A percentile compares a stretch with the other conserved stretches of the same genome.
Evolutionary conservation across 2,113 vertebrate species (phyloP).

Genomic region (Sisor rabdophorus): DNA sequence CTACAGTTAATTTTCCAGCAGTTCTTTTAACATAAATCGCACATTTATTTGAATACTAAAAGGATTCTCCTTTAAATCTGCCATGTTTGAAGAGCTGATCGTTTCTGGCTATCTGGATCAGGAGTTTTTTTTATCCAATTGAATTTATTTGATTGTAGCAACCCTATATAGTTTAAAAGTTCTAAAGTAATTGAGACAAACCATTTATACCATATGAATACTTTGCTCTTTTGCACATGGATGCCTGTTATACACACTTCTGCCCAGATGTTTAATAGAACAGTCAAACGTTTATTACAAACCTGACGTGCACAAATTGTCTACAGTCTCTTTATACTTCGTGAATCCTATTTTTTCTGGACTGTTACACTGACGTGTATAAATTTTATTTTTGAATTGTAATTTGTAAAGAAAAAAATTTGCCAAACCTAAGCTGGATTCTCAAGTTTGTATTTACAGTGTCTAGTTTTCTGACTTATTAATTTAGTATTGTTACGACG

Average conservation of each 20-base stretch:
- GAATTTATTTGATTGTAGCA: neutral
- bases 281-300: neutral
- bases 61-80: neutral
- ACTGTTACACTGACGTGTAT: neutral
- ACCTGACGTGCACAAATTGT: neutral
- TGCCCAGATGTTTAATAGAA: neutral
- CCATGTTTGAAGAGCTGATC: slow-evolving; percentile 5
- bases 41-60: neutral
- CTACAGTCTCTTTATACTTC: neutral
- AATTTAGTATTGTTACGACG: neutral
- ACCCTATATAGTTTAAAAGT: neutral
- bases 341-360: neutral
- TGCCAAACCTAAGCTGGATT: slow-evolving; percentile 16
- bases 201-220: neutral
- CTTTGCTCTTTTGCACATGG: neutral
- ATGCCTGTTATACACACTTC: neutral
- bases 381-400: neutral
- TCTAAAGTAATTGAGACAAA: neutral
- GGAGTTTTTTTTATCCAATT: too few relatives aligned
- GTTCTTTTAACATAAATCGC: neutral
- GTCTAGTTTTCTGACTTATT: neutral
- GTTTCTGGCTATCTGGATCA: neutral
- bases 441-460: slow-evolving; percentile 5
- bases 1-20: neutral
- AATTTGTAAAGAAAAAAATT: neutral